phyloP scores from a whole-genome alignment of 2,113 vertebrate genomes.

The Halcyon malimbica region DNA sequence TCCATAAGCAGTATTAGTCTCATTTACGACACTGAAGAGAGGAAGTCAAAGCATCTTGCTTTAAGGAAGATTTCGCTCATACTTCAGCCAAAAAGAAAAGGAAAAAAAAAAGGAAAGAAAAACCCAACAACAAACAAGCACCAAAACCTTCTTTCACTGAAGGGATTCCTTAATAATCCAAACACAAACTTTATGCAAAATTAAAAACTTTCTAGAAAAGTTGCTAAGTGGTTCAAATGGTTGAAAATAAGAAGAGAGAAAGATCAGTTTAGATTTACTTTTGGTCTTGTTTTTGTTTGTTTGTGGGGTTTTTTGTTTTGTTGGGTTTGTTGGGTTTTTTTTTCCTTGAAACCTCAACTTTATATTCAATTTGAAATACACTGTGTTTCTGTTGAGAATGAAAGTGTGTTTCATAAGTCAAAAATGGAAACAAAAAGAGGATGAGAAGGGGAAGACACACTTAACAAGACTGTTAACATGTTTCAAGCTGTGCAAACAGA shows the following conservation, averaged over 20 bases:
- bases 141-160: background rate
- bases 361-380: background rate
- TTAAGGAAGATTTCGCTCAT: conserved; percentile 32
- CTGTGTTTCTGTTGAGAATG: conserved; percentile 6
- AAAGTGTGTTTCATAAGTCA: conserved; percentile 1
- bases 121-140: background rate
- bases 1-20: conserved; percentile 51
- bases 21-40: conserved; percentile 50
- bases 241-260: conserved; percentile 17
- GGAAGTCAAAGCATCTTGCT: conserved; percentile 19
- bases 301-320: background rate
- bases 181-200: conserved; percentile 10
- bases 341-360: background rate
- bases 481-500: conserved; percentile 42
- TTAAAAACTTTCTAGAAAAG: background rate
- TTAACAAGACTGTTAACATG: conserved; percentile 8
- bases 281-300: background rate
- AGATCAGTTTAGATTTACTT: background rate
- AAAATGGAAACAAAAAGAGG: conserved; percentile 24
- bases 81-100: conserved; percentile 21
- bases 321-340: background rate
- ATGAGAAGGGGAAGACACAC: conserved; percentile 29
- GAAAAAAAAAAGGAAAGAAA: background rate
- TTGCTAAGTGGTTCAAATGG: background rate
- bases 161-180: background rate